Percentiles rank a stretch among this genome's conserved stretches.
Evolutionary conservation across 2,113 vertebrate species (phyloP).

Genomic region (Prunella himalayana): DNA sequence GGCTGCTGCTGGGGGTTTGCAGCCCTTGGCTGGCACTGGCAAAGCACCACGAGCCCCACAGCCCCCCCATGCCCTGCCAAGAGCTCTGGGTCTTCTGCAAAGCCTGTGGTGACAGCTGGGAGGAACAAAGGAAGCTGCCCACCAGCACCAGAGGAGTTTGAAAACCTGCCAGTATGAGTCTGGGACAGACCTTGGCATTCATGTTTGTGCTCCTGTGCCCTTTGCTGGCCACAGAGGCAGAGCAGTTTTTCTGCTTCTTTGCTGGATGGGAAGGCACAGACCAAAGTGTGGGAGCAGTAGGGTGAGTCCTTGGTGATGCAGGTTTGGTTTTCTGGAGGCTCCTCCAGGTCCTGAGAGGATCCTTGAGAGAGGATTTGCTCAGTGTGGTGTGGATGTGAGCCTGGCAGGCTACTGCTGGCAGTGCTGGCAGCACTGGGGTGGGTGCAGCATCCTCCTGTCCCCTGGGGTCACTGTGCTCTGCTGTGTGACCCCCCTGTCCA

Average conservation of each 20-base stretch:
- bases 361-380: background rate
- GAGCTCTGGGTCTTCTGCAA: background rate
- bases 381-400: background rate
- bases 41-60: fast-evolving
- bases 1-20: background rate
- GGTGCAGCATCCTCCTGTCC: background rate
- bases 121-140: background rate
- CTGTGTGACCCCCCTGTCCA: background rate
- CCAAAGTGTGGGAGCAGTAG: background rate
- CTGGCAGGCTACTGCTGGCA: background rate
- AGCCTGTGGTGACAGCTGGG: background rate
- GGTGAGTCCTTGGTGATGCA: background rate
- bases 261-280: background rate
- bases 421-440: background rate
- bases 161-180: background rate
- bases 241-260: background rate
- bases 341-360: background rate
- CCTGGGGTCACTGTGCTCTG: background rate
- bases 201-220: background rate
- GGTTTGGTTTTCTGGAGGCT: background rate
- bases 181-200: background rate
- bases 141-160: background rate
- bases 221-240: background rate
- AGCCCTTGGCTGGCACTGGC: background rate
- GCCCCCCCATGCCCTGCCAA: background rate